Evolutionary conservation across 2,797 vertebrate species (phyloP), one percentile per base, ranked within the genome.

Genomic region (Brachyrhaphis roseni): DNA sequence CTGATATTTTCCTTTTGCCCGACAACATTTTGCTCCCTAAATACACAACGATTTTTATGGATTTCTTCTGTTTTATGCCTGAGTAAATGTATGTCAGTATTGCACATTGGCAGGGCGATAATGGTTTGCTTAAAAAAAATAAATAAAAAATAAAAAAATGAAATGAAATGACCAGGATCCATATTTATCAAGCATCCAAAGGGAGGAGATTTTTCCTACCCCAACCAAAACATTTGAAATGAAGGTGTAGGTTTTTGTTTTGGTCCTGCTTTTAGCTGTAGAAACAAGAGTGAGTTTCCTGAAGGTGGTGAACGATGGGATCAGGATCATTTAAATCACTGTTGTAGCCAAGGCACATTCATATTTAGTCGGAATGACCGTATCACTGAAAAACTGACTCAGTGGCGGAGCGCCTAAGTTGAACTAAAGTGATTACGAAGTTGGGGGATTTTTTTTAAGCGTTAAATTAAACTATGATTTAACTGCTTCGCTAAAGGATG

Each of bases 21-120:
- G 96, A 98, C 96, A 94, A 95, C 93, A 95, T 95, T 97, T 96
- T 93, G 94, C 96, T 97, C 97, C 94, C 96, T 95, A 95, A 95
- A 96, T 96, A 97, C 95, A 95, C 94, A 94, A 97, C 92, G 95
- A 34, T 82, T 84, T 90, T 89, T 75, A 87, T 88, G 87, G 86
- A 92, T 89, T 96, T 97, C 28, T 45, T 34, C 34, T 57, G 28
- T 31, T 92, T 96, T 97, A 91, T 90, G 97, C 97, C 98, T 96
- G 94, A 98, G 97, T 97, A 97, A 97, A 96, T 95, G 97, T 97
- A 97, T 96, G 95, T 97, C 92, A 94, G 93, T 96, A 97, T 96
- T 96, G 96, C 94, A 96, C 96, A 97, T 95, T 96, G 96, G 97
- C 92, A 89, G 90, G 91, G 83, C 90, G 91, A 77, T 87, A 79